Evolutionary conservation across 2,113 vertebrate genomes (phyloP), one percentile per base, ranked within the genome.

Genomic region (Podarcis muralis): DNA sequence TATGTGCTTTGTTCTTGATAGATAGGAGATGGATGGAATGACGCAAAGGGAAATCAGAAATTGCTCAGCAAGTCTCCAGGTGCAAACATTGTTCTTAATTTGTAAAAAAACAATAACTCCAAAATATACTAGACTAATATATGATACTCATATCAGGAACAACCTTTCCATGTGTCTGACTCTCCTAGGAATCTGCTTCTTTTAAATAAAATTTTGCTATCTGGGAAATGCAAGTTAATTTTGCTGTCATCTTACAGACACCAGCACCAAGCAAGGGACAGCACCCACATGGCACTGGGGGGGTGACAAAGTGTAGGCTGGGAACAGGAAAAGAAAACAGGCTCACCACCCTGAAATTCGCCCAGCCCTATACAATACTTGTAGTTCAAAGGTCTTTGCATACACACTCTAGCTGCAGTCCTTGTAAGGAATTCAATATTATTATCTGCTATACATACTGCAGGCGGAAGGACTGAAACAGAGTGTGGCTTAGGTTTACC

Each of bases 21-120:
- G 53, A 9, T 18, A 20, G 30, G n/a, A 65, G 22, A 30, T 23
- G 27, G 43, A 6, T 35, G 72, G 83, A 76, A 66, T 81, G 74
- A 37, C 13, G 71, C 71, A 37, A 66, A 81, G 16, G 22, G 1
- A 1, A 18, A 37, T 37, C 66, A 35, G 12, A 77, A 43, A 81
- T 77, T 91, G 84, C 68, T 91, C 81, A 84, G 53, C 3, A 40
- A 75, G 81, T 84, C 59, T 86, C 74, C 35, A 86, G 35, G 35
- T 59, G 22, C n/a, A 43, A 84, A 71, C 48, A n/a, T 3, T 9
- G 32, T 6, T 35, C 35, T 62, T 43, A 22, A 83, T 74, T 74
- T 74, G 30, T 25, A 25, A 59, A n/a, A 74, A 18, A 48, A 48
- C 43, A 43, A 43, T 7, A 43, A 43, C 43, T 48, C 43, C 43